Evolutionary conservation across 2,113 vertebrate species (phyloP).

Genomic region (Sinocyclocheilus maitianheensis): DNA sequence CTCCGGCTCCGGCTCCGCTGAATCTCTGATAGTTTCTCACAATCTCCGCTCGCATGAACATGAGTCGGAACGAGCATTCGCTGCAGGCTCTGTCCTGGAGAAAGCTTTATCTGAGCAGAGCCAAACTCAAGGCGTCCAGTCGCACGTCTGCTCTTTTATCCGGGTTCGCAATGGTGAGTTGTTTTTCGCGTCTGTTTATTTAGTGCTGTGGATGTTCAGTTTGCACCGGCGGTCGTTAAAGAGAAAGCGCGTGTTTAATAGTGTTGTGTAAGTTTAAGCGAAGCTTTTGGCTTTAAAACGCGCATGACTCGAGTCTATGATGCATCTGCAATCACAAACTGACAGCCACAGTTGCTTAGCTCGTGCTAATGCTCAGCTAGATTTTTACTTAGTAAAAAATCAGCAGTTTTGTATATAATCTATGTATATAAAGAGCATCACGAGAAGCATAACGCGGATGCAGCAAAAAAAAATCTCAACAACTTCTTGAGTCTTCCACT

Average conservation of each 20-base stretch:
- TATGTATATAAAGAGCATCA: background rate
- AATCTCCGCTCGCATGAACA: slow-evolving; percentile 55
- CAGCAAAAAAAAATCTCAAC: background rate
- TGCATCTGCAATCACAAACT: background rate
- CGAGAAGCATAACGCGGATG: background rate
- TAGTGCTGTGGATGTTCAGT: background rate
- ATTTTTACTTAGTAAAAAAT: background rate
- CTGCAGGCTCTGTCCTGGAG: slow-evolving; percentile 97
- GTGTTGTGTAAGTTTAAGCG: slow-evolving; percentile 2
- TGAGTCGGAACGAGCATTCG: slow-evolving; percentile 96
- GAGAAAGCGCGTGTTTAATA: background rate
- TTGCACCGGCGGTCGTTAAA: background rate
- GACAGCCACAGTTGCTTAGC: slow-evolving; percentile 27
- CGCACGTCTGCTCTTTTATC: slow-evolving; percentile 94
- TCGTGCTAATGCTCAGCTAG: background rate
- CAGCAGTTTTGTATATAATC: no score
- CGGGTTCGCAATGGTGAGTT: slow-evolving; percentile 96
- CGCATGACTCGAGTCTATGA: background rate
- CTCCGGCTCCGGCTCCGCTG: background rate
- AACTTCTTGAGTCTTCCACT: background rate
- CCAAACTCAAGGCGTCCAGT: slow-evolving; percentile 95
- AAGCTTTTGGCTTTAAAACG: no score
- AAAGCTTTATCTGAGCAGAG: slow-evolving; percentile 94
- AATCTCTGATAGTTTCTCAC: background rate
- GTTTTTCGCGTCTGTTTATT: background rate